Percentiles rank a stretch among this genome's conserved stretches.
These are phyloP conservation scores for Montipora capitata DNA, from an alignment of 92 coral and sea anemone genomes.

Conservation along the genomic window DNA sequence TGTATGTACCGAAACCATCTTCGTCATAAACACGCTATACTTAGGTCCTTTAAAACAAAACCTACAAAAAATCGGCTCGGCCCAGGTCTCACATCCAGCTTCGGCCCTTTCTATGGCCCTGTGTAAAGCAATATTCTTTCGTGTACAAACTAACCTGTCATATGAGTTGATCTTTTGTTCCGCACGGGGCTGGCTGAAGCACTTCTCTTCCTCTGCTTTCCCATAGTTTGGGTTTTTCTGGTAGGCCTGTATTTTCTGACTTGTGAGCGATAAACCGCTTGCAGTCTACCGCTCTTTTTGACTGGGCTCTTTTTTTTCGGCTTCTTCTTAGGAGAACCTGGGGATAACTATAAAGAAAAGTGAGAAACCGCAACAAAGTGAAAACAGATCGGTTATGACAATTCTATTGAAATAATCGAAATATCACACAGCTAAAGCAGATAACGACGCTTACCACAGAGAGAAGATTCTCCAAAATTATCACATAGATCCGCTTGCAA, in stretches of 20 bases:
- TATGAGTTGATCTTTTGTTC: constrained; percentile 66
- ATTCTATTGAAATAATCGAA: neutral
- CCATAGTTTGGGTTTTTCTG: constrained; percentile 59
- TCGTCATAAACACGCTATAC: no score
- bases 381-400: neutral
- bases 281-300: constrained; percentile 79
- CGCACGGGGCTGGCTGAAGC: constrained; percentile 94
- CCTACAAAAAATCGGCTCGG: no score
- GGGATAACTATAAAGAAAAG: constrained; percentile 58
- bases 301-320: constrained; percentile 71
- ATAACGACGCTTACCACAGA: no score
- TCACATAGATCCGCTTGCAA: no score
- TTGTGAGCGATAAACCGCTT: constrained; percentile 82
- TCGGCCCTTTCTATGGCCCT: no score
- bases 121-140: neutral
- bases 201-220: constrained; percentile 87
- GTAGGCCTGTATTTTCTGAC: constrained; percentile 76
- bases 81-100: no score
- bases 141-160: constrained; percentile 44
- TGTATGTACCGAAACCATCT: no score
- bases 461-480: no score
- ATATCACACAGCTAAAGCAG: no score
- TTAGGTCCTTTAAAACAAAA: no score
- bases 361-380: neutral
- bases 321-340: constrained; percentile 81